phyloP scores from a whole-genome alignment of 2,888 invertebrate species.

The Monochamus alternatus region DNA sequence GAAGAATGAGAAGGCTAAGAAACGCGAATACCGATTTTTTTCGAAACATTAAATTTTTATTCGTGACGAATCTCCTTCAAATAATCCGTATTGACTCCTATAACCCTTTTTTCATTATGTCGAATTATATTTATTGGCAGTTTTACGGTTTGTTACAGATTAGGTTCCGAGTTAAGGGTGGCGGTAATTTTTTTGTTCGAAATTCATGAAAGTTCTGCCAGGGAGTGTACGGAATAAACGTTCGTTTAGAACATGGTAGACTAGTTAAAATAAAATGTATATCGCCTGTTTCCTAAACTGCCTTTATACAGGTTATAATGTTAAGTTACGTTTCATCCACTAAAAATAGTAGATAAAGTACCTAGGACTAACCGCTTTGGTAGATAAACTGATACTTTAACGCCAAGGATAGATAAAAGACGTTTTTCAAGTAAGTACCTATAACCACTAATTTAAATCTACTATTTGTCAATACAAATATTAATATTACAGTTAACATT shows the following conservation, averaged over 20 bases:
- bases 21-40: conserved; percentile 54
- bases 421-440: no score
- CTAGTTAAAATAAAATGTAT: no score
- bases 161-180: conserved; percentile 26
- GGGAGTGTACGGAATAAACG: neutral
- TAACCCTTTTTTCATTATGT: conserved; percentile 57
- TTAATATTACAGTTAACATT: no score
- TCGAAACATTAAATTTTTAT: conserved; percentile 62
- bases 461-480: no score
- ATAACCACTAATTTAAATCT: no score
- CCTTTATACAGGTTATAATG: no score
- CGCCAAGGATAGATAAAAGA: no score
- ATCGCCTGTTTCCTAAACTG: no score
- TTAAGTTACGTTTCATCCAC: no score
- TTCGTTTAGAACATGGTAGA: neutral
- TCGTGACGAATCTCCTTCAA: conserved; percentile 60
- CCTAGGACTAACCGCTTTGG: no score
- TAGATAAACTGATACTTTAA: no score
- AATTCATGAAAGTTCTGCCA: conserved; percentile 36
- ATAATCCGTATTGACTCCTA: conserved; percentile 56
- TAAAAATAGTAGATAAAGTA: no score
- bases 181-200: conserved; percentile 38
- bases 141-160: conserved; percentile 48
- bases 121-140: conserved; percentile 59
- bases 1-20: conserved; percentile 42